Evolutionary conservation across 2,888 invertebrate genomes (phyloP).

Genomic region (Glomeris marginata): DNA sequence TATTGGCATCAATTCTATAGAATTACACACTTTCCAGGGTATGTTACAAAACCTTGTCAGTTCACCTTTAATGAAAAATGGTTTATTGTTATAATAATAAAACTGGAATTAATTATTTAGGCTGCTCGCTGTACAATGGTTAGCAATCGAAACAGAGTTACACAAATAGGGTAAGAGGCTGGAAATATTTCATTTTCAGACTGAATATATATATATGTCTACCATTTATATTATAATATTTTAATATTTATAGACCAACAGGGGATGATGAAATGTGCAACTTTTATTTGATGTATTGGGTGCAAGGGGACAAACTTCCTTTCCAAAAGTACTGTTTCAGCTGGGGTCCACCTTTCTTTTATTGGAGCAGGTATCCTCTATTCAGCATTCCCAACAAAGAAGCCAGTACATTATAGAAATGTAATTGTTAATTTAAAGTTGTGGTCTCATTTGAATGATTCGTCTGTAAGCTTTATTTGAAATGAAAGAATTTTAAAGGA

Average conservation of each 20-base stretch:
- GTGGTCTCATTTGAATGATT: no score
- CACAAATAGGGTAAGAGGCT: slow-evolving; percentile 52
- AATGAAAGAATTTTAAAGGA: no score
- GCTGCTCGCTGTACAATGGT: slow-evolving; percentile 89
- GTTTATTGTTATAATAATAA: background rate
- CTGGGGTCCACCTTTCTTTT: slow-evolving; percentile 66
- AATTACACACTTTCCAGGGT: no score
- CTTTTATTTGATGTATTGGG: slow-evolving; percentile 88
- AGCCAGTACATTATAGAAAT: slow-evolving; percentile 17
- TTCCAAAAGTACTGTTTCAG: slow-evolving; percentile 69
- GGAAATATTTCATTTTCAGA: no score
- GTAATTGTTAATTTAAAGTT: no score
- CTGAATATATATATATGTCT: no score
- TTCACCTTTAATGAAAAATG: background rate
- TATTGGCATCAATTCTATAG: no score
- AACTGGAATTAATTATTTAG: slow-evolving; percentile 26
- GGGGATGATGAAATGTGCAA: slow-evolving; percentile 91
- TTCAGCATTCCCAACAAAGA: slow-evolving; percentile 19
- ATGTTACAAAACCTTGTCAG: no score
- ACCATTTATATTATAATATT: no score
- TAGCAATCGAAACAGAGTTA: slow-evolving; percentile 46
- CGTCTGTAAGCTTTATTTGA: no score
- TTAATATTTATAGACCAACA: no score
- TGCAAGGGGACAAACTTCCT: slow-evolving; percentile 52
- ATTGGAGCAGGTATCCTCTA: slow-evolving; percentile 49